Base-by-base conservation (phyloP, 1,140 invertebrate genomes). In the Drosophila orosa region DNA sequence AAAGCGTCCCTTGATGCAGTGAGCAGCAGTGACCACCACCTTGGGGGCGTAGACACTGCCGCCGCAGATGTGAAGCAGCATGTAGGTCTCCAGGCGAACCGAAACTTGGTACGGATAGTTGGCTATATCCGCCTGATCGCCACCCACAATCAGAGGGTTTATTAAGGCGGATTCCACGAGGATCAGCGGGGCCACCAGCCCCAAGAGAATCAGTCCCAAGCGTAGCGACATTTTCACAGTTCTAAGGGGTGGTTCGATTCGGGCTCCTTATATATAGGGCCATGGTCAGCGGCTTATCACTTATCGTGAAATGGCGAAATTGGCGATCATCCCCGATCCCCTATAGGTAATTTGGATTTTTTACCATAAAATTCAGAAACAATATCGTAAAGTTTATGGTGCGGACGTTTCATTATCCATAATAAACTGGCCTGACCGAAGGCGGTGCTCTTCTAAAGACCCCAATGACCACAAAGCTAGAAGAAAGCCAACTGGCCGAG, bases 21-120 rank as follows among this genome's bases (percentile, higher is more conserved):
- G 94, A 1, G 94, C 94, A 2, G 94, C 94, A 0, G 94, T 94
- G 2, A 95, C 27, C 12, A 94, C 92, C 12, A 93, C 93, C 3
- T 87, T 82, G 1, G 93, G 91, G 2, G 93, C 93, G 44, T 94
- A 93, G n/a, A 95, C 85, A 31, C 83, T 74, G 13, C 83, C 83
- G 1, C 83, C 83, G 42, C 83, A 87, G 29, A 87, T 87, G 33
- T 87, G 83, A 8, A 87, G 76, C 42, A 87, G 27, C 79, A 87
- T 89, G 35, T 87, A 87, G 15, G 83, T 80, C 48, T 87, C 84
- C 52, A 87, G 61, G 15, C 83, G 84, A 35, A 87, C 83, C 8
- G 83, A 87, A 4, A 87, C 83, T 52, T 87, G 83, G 35, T 87
- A 87, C 3, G 83, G 83, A 69, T 50, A 87, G n/a, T 80, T 57